Base-by-base conservation (phyloP, 35 echinoderm and acorn worm genomes). In the Heliocidaris tuberculata region DNA sequence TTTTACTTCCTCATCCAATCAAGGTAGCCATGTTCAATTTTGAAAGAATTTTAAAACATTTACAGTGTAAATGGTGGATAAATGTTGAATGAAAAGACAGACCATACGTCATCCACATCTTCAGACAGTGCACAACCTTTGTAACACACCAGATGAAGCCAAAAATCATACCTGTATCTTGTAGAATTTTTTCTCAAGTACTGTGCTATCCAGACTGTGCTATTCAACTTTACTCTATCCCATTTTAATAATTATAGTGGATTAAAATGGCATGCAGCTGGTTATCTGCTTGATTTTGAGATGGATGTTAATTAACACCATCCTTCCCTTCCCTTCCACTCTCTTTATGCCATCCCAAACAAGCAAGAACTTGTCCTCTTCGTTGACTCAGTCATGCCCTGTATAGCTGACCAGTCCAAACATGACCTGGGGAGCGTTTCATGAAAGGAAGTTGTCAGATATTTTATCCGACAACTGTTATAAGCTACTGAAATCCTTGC, bases 251-350 rank as follows among this genome's bases (percentile, higher is more conserved):
- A 42, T 42, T 12, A 56, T 56, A 56, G 11, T 15, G 2, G 52
- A 56, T 56, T 56, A 56, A 56, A 56, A 56, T 1, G 21, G 27
- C 65, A 78, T 27, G 21, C 65, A 21, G 19, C 65, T 78, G 7
- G 19, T 78, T 78, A 78, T 78, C 21, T 21, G 7, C 21, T 7
- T 78, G 65, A 27, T 29, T 78, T 27, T 78, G 5, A n/a, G n/a
- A n/a, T 78, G 65, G 65, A 78, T 78, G 65, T 78, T n/a, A 78
- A 78, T 78, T 78, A 78, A 7, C 65, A 78, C 65, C 65, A 78
- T 78, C 65, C 65, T 78, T 78, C 27, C 27, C 21, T 9, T n/a
- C 6, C 60, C 35, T 42, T 42, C 1, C 35, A 42, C 35, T 42
- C 35, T 42, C 35, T 42, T 42, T 42, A 78, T n/a, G 27, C 27